Evolutionary conservation across 2,113 vertebrate genomes (phyloP).

Genomic region (Uropsilus gracilis): DNA sequence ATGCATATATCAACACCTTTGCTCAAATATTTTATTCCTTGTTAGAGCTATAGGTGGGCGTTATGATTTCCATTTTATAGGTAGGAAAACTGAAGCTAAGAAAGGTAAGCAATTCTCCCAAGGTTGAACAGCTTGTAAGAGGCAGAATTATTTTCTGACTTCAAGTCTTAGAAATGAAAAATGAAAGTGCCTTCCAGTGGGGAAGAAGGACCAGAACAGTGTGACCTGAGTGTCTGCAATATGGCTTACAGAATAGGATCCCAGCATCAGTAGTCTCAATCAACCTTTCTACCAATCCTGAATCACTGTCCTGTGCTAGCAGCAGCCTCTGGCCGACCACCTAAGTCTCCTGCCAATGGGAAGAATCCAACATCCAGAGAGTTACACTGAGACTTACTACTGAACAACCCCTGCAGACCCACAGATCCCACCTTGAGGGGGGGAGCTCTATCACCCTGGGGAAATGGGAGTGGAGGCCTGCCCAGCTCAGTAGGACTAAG

Average conservation of each 20-base stretch:
- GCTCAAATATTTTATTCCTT: conserved; percentile 28
- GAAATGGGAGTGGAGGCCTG: background rate
- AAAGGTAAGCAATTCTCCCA: conserved; percentile 10
- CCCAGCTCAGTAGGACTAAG: background rate
- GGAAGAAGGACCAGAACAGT: background rate
- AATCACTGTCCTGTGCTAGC: too few relatives aligned
- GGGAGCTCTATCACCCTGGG: background rate
- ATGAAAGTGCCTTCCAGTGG: background rate
- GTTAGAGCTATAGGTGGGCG: background rate
- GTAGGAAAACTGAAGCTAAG: background rate
- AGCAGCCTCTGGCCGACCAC: background rate
- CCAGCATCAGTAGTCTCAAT: background rate
- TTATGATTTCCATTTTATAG: conserved; percentile 50
- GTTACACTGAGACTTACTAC: background rate
- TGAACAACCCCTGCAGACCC: background rate
- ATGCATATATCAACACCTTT: background rate
- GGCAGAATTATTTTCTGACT: conserved; percentile 44
- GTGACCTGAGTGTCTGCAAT: background rate
- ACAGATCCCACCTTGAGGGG: background rate
- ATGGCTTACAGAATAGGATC: background rate
- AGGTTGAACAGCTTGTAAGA: conserved; percentile 37
- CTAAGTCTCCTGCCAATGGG: background rate
- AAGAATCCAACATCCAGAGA: background rate
- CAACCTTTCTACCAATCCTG: background rate
- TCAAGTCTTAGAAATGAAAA: background rate